Percentiles rank a stretch among this genome's conserved stretches.
Conservation (phyloP, 2,113 vertebrate species). For the Typhlomys cinereus region DNA sequence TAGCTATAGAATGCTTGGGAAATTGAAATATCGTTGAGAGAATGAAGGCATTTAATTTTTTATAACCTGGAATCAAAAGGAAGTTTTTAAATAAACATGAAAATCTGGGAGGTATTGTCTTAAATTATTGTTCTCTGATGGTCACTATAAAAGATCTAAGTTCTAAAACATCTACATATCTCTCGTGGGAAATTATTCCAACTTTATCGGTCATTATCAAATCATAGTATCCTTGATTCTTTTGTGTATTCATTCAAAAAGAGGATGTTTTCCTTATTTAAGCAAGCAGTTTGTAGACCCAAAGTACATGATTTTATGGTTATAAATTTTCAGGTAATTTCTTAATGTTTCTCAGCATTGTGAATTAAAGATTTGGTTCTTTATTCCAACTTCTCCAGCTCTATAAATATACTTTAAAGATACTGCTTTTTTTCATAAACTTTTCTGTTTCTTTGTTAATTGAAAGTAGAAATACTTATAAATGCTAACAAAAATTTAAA, state of each 20-base stretch:
- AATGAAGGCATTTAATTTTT: slow-evolving; percentile 9
- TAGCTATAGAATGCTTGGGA: background rate
- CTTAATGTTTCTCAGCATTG: background rate
- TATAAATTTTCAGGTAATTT: slow-evolving; percentile 16
- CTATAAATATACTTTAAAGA: background rate
- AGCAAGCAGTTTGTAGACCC: background rate
- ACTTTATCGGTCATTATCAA: slow-evolving; percentile 34
- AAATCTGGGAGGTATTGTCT: slow-evolving; percentile 13
- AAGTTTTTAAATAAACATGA: slow-evolving; percentile 2
- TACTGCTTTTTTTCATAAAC: background rate
- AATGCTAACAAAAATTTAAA: background rate
- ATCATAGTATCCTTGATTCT: background rate
- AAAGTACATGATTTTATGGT: background rate
- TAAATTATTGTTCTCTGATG: background rate
- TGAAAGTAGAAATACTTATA: slow-evolving; percentile 1
- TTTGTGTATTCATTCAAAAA: background rate
- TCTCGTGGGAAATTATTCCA: slow-evolving; percentile 15
- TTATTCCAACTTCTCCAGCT: background rate
- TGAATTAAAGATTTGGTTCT: background rate
- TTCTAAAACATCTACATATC: background rate
- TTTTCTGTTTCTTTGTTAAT: background rate
- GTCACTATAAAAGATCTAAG: slow-evolving; percentile 32
- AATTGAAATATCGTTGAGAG: background rate
- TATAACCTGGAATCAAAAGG: background rate
- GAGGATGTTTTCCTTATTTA: background rate